A percentile compares a stretch with the other conserved stretches of the same genome.
Evolutionary conservation across 2,797 vertebrate genomes (phyloP).

Genomic region (Lepidocolaptes lacrymiger): DNA sequence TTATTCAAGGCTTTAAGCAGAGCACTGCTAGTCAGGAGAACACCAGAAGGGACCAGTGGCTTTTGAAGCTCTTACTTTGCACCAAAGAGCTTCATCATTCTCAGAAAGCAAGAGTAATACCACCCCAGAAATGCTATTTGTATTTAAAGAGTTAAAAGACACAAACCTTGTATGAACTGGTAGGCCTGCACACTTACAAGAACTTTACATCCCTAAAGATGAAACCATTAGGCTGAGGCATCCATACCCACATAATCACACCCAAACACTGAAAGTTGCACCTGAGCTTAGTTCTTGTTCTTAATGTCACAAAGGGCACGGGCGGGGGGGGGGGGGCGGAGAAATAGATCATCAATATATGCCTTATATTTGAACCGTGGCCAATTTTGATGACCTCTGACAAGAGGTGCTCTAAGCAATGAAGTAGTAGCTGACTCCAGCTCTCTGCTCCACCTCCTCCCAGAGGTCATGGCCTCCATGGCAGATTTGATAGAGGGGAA

Average conservation of each 20-base stretch:
- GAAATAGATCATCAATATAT: not conserved
- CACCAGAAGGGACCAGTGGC: not conserved
- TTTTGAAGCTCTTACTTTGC: not conserved
- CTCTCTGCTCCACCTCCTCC: not conserved
- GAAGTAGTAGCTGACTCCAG: not conserved
- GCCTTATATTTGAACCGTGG: accelerated
- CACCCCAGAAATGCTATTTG: not conserved
- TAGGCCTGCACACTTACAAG: not conserved
- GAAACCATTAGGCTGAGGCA: not conserved
- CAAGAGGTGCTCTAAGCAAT: not conserved
- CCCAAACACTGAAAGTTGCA: not conserved
- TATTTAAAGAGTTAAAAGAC: not conserved
- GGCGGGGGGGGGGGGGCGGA: too few species aligned
- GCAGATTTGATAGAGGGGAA: not conserved
- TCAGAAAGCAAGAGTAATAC: not conserved
- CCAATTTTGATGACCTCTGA: not conserved
- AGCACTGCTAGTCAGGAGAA: not conserved
- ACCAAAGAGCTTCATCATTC: not conserved
- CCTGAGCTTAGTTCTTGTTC: not conserved
- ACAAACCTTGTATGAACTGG: not conserved
- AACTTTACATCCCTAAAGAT: not conserved
- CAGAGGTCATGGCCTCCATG: not conserved
- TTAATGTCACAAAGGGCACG: not conserved
- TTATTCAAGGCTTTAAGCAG: not conserved
- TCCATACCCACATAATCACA: not conserved